Evolutionary conservation across 1,140 invertebrate genomes (phyloP), one percentile per base, ranked within the genome.

Genomic region (Stenopsyche tienmushanensis): DNA sequence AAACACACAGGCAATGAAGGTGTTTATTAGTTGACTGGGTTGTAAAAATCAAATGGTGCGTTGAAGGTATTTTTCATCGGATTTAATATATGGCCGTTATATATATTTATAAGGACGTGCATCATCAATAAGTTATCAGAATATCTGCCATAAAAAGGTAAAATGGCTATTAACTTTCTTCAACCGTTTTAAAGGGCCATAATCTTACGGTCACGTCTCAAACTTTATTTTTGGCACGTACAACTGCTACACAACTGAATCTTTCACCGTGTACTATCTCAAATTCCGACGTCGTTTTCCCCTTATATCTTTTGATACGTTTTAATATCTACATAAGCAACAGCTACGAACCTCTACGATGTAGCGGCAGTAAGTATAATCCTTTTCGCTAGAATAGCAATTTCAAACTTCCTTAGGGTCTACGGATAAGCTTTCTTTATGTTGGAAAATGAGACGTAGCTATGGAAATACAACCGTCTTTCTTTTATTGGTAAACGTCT

Each of bases 371-470:
- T 79, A 75, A 67, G 65, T 80, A 81, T 81, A 81, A 81, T 81
- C 80, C 80, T 80, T 81, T 80, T 80, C 78, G 78, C 79, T 80
- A 79, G 78, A 81, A 81, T 78, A 79, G 80, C 80, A 80, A 81
- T 81, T 81, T 78, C 79, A 78, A 81, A 81, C 79, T 81, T 81
- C 78, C 79, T 81, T 80, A 80, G 80, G 78, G 79, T 78, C 80
- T 81, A 78, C 75, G 78, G 77, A 81, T 81, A 81, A 81, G 80
- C 80, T 80, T 81, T 80, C 80, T 81, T 81, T 80, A 80, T 80
- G 79, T 76, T 74, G 75, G 55, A 45, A 47, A 60, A 59, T 53
- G 62, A 68, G 58, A 68, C 62, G 66, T 24, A 55, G 50, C 63
- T 24, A 50, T 47, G 50, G 67, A 55, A 65, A 20, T 24, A 21